phyloP scores from a whole-genome alignment of 2,797 vertebrate genomes.

The Tiaroga cobitis region DNA sequence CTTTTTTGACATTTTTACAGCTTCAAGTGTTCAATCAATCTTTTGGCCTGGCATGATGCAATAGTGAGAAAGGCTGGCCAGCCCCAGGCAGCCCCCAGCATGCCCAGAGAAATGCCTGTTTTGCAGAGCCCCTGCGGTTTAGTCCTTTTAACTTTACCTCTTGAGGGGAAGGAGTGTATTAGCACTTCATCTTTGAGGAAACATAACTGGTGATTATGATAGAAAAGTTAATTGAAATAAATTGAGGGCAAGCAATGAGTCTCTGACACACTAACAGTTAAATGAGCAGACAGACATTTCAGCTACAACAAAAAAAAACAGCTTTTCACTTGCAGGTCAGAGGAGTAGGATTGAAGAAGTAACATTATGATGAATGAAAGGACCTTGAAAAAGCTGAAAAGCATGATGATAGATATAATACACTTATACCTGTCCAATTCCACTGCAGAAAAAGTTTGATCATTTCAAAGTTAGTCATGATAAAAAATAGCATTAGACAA shows the following conservation, averaged over 20 bases:
- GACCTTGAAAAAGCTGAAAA: conserved; percentile 17
- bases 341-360: background rate
- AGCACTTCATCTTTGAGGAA: conserved; percentile 46
- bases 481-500: background rate
- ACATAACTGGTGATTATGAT: conserved; percentile 19
- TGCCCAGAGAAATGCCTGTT: conserved; percentile 57
- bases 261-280: conserved; percentile 31
- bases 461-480: background rate
- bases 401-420: background rate
- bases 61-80: conserved; percentile 72
- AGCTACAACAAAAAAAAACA: background rate
- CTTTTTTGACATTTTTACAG: conserved; percentile 64
- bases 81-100: conserved; percentile 68
- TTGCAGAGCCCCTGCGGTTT: conserved; percentile 49
- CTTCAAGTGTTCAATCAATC: conserved; percentile 72
- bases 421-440: background rate
- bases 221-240: conserved; percentile 26
- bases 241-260: conserved; percentile 14
- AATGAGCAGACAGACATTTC: conserved; percentile 32
- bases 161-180: conserved; percentile 50
- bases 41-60: conserved; percentile 76
- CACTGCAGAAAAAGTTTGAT: background rate
- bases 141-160: conserved; percentile 52
- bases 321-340: background rate
- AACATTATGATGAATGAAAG: conserved; percentile 3